Evolutionary conservation across 2,113 vertebrate genomes (phyloP).

Genomic region (Gobius niger): DNA sequence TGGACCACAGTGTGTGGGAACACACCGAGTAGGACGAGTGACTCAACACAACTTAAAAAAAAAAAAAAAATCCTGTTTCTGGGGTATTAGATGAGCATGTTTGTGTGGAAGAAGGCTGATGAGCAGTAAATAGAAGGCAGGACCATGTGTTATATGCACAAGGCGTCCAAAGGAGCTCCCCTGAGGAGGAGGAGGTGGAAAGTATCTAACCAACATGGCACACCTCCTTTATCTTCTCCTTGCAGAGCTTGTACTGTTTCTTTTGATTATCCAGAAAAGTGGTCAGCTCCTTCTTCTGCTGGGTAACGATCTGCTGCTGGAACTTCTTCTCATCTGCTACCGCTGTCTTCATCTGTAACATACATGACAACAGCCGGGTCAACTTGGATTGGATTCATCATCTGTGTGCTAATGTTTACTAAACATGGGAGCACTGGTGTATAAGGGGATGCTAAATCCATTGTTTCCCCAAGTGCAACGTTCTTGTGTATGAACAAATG

Average conservation of each 20-base stretch:
- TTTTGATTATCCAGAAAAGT: slow-evolving; percentile 98
- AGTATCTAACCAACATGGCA: slow-evolving; percentile 28
- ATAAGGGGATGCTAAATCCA: background rate
- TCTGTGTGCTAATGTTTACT: too few relatives aligned
- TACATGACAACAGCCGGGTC: background rate
- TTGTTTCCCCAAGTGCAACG: slow-evolving; percentile 44
- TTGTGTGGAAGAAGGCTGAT: slow-evolving; percentile 49
- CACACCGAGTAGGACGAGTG: slow-evolving; percentile 52
- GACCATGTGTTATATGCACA: slow-evolving; percentile 27
- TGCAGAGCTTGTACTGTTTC: slow-evolving; percentile 99
- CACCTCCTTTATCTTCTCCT: slow-evolving; percentile 99
- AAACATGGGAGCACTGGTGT: background rate
- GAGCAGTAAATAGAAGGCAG: slow-evolving; percentile 29
- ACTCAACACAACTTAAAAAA: slow-evolving; percentile 50
- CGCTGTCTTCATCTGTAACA: slow-evolving; percentile 86
- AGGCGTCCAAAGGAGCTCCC: slow-evolving; percentile 25
- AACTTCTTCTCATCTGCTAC: slow-evolving; percentile 96
- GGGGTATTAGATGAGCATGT: slow-evolving; percentile 31
- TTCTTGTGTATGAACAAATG: slow-evolving; percentile 26
- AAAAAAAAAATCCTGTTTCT: slow-evolving; percentile 10
- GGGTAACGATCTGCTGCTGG: slow-evolving; percentile 97
- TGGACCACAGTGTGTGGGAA: slow-evolving; percentile 38
- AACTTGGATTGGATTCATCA: background rate
- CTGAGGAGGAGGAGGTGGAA: slow-evolving; percentile 10
- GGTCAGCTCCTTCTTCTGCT: slow-evolving; percentile 99